phyloP scores from a whole-genome alignment of 2,888 invertebrate genomes.

The Meteorus colon region DNA sequence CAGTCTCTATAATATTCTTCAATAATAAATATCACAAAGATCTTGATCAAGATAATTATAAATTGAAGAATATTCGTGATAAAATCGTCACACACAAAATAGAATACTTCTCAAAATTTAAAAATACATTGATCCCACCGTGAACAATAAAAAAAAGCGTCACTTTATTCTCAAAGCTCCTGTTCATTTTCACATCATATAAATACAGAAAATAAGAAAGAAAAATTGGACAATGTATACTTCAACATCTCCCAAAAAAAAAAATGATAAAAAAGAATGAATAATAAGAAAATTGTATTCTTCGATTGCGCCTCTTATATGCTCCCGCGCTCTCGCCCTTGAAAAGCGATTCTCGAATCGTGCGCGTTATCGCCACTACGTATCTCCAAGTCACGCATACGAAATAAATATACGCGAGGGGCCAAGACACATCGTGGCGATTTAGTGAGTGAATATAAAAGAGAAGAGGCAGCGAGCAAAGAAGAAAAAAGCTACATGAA shows the following conservation, averaged over 20 bases:
- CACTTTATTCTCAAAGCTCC: too few relatives aligned
- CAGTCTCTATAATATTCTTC: too few relatives aligned
- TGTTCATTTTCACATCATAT: background rate
- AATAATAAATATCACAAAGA: too few relatives aligned
- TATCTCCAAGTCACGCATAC: constrained; percentile 56
- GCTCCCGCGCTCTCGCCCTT: constrained; percentile 33
- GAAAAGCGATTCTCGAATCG: constrained; percentile 56
- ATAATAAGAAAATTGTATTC: background rate
- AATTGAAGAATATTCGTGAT: too few relatives aligned
- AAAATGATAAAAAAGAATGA: constrained; percentile 1
- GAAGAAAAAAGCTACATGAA: background rate
- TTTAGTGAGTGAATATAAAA: constrained; percentile 35
- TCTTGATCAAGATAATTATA: too few relatives aligned
- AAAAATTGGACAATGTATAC: constrained; percentile 1
- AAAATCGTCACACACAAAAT: too few relatives aligned
- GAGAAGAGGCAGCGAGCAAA: background rate
- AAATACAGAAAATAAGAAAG: background rate
- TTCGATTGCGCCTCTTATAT: background rate
- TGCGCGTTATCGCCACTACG: constrained; percentile 53
- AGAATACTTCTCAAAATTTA: too few relatives aligned
- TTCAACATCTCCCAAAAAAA: background rate
- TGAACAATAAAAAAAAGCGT: too few relatives aligned
- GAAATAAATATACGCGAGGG: constrained; percentile 51
- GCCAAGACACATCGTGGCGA: constrained; percentile 30
- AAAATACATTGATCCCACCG: too few relatives aligned